Percentiles rank a stretch among this genome's conserved stretches.
Evolutionary conservation across 1,140 invertebrate species (phyloP).

Genomic region (Brachionus koreanus): DNA sequence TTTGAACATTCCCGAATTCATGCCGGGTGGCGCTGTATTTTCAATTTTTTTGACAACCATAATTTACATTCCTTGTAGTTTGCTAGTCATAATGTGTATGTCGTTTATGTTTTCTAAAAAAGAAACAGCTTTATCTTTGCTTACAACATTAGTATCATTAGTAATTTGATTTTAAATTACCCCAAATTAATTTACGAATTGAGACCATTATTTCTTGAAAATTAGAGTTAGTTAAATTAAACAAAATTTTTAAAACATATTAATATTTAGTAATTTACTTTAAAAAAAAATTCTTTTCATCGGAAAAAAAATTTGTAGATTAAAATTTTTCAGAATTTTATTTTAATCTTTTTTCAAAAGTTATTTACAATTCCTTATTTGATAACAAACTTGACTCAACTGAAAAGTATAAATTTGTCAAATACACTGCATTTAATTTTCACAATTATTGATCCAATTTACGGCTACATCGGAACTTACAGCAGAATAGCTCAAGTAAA

Average conservation of each 20-base stretch:
- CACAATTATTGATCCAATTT: slow-evolving; percentile 19
- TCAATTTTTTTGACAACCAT: slow-evolving; percentile 19
- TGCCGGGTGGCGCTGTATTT: slow-evolving; percentile 16
- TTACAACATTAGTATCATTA: background rate
- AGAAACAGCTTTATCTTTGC: slow-evolving; percentile 6
- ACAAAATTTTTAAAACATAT: too few relatives aligned
- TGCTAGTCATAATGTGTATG: background rate
- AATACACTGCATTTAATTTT: slow-evolving; percentile 27
- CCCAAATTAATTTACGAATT: background rate
- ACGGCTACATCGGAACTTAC: slow-evolving; percentile 23
- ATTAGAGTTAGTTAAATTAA: too few relatives aligned
- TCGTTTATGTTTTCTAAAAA: slow-evolving; percentile 41
- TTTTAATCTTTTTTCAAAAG: slow-evolving; percentile 1
- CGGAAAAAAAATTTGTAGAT: too few relatives aligned
- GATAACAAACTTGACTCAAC: background rate
- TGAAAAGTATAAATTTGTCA: background rate
- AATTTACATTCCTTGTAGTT: slow-evolving; percentile 34
- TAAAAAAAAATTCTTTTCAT: too few relatives aligned
- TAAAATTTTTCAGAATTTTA: background rate
- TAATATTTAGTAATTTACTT: too few relatives aligned
- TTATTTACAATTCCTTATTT: slow-evolving; percentile 32
- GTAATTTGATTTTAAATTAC: background rate
- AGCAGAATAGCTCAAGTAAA: slow-evolving; percentile 3
- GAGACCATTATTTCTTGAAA: background rate
- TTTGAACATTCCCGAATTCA: slow-evolving; percentile 6